Percentiles rank a stretch among this genome's conserved stretches.
Conservation (phyloP, 2,113 vertebrate genomes). For the Calidris pugnax region DNA sequence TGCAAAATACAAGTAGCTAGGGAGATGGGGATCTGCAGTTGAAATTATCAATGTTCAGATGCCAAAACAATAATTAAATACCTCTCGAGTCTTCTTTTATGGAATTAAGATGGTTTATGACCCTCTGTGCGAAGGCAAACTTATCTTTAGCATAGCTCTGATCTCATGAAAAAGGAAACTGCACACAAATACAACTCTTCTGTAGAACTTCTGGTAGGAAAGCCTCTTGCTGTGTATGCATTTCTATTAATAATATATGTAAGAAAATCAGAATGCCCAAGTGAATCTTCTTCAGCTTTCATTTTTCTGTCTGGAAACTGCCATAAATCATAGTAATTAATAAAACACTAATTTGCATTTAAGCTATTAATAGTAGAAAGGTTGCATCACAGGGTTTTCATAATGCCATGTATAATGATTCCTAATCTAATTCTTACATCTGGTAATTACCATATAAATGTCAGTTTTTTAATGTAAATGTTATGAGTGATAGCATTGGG, state of each 20-base stretch:
- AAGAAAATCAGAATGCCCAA: background rate
- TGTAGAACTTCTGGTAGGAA: background rate
- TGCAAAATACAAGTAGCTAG: background rate
- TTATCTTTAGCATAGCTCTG: background rate
- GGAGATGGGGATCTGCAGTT: background rate
- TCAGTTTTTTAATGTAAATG: constrained; percentile 2
- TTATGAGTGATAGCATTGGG: background rate
- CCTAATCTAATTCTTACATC: constrained; percentile 2
- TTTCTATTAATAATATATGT: background rate
- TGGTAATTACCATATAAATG: constrained; percentile 15
- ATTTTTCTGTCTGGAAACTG: background rate
- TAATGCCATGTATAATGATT: background rate
- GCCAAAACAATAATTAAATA: background rate
- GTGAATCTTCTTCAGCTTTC: background rate
- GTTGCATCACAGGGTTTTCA: background rate
- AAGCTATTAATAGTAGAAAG: background rate
- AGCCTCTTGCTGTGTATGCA: background rate
- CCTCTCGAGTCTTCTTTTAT: background rate
- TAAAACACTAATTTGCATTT: background rate
- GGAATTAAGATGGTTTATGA: background rate
- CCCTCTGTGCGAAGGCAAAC: background rate
- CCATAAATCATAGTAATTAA: background rate
- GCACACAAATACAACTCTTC: background rate
- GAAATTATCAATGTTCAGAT: background rate
- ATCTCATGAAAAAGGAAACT: background rate